Evolutionary conservation across 2,888 invertebrate genomes (phyloP), one percentile per base, ranked within the genome.

Genomic region (Ectemnius cavifrons): DNA sequence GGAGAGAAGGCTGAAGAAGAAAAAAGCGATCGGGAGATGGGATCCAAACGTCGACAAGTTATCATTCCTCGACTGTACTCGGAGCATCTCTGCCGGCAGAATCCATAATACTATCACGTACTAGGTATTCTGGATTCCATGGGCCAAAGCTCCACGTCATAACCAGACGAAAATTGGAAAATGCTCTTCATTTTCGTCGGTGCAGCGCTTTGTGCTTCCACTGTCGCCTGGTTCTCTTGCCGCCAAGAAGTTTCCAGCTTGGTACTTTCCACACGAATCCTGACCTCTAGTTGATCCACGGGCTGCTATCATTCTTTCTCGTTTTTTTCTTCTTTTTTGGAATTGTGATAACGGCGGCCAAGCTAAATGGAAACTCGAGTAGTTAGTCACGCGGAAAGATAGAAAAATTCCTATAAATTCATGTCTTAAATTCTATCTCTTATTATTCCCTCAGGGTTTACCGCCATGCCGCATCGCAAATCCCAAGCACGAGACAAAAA

Each of bases 81-180:
- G 37, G 67, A 73, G 61, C 70, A 73, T 74, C 69, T 71, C 73
- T 66, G 73, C 73, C 61, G 20, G 72, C 57, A 47, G 75, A 77
- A 83, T 85, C 83, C 65, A 81, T 82, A 85, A 79, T 77, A 59
- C 77, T 65, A 67, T 84, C 85, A 85, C 85, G 85, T 85, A 80
- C 78, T 63, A 63, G 66, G 71, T 72, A 77, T 85, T 84, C 74
- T 71, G 78, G 83, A 85, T 84, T 84, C 84, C 75, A 64, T 73
- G 73, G 73, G 84, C 79, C 75, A 80, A 83, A 81, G 79, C 80
- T 80, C 76, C 37, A 71, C 82, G 85, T 86, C 85, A 87, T 85
- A 86, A 84, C 84, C 84, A 85, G 81, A 83, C 76, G 85, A 87
- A 88, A 88, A 88, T 88, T 88, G 88, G 87, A 88, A 88, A 88